These are phyloP conservation scores for Callaeas wilsoni DNA, from an alignment of 2,113 vertebrate species.

Conservation along the genomic window DNA sequence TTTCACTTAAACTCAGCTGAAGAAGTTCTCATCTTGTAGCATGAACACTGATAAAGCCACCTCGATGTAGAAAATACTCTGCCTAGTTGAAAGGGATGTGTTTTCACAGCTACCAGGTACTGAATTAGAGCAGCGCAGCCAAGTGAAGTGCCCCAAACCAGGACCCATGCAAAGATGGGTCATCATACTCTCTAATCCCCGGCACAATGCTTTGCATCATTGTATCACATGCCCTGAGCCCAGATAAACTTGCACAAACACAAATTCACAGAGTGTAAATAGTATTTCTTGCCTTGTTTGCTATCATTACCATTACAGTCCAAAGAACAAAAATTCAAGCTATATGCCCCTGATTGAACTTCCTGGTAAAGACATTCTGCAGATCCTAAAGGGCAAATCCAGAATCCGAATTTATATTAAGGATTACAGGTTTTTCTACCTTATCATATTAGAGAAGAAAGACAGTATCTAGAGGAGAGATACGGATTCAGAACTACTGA, in stretches of 20 bases:
- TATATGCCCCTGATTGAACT: background rate
- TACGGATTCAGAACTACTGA: background rate
- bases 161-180: background rate
- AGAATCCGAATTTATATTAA: background rate
- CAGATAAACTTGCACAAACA: background rate
- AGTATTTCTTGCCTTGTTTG: background rate
- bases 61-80: background rate
- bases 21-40: background rate
- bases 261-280: background rate
- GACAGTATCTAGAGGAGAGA: background rate
- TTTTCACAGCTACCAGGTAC: background rate
- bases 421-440: background rate
- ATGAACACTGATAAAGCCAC: background rate
- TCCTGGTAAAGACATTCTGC: background rate
- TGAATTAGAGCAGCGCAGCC: background rate
- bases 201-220: background rate
- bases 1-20: background rate
- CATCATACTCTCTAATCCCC: background rate
- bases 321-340: background rate
- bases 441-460: background rate
- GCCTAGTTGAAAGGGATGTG: background rate
- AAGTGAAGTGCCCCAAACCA: background rate
- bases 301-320: accelerated
- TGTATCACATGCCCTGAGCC: background rate
- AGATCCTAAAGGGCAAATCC: background rate